Percentiles rank a stretch among this genome's conserved stretches.
These are phyloP conservation scores for Megaptera novaeangliae DNA, from an alignment of 2,113 vertebrate species.

Conservation along the genomic window DNA sequence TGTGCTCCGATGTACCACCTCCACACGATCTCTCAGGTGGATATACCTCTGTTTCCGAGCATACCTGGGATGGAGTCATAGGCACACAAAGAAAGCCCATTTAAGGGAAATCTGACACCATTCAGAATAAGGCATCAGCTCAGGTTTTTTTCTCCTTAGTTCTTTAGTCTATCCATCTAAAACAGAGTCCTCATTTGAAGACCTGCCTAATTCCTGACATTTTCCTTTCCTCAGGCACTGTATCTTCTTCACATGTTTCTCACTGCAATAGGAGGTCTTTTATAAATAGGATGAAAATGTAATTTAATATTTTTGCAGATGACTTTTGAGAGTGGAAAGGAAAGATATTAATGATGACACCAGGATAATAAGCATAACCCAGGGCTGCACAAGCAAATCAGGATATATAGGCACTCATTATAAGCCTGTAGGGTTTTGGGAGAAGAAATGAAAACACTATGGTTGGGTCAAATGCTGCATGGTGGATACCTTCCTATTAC, in stretches of 20 bases:
- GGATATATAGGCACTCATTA: background rate
- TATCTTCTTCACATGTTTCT: background rate
- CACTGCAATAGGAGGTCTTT: background rate
- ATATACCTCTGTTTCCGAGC: background rate
- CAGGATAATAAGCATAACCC: background rate
- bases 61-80: background rate
- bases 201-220: background rate
- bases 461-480: background rate
- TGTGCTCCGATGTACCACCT: too few species aligned
- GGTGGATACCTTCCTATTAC: too few species aligned
- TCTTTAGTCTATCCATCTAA: background rate
- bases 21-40: rapidly evolving
- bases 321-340: background rate
- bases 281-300: background rate
- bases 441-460: background rate
- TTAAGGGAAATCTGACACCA: background rate
- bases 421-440: background rate
- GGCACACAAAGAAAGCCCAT: background rate
- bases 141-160: background rate
- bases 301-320: background rate
- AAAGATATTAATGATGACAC: background rate
- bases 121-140: background rate
- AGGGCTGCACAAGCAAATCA: background rate
- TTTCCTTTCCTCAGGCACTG: background rate
- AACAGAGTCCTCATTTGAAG: background rate